Evolutionary conservation across 35 echinoderm and acorn worm species (phyloP).

Genomic region (Ptychodera flava): DNA sequence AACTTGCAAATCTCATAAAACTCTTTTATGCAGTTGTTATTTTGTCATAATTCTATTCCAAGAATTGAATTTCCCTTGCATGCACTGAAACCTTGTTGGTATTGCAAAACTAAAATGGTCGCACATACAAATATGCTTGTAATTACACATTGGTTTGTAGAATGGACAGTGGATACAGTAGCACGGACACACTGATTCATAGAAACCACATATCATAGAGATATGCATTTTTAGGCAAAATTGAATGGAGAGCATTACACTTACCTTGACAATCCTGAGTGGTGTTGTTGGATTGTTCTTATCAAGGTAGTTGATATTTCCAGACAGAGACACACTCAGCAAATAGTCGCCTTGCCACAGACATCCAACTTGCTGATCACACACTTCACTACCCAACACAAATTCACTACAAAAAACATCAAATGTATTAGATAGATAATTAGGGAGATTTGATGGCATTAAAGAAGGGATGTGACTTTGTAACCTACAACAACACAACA

Average conservation of each 20-base stretch:
- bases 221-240: too few species aligned
- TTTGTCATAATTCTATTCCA: background rate
- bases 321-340: conserved; percentile 54
- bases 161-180: too few species aligned
- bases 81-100: background rate
- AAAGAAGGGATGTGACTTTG: background rate
- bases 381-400: conserved; percentile 30
- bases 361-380: conserved; percentile 52
- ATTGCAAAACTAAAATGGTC: background rate
- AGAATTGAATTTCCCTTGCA: background rate
- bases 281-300: conserved; percentile 75
- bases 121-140: background rate
- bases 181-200: too few species aligned
- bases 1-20: background rate
- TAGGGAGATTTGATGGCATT: background rate
- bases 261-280: conserved; percentile 48
- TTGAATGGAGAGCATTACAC: too few species aligned
- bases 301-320: conserved; percentile 79
- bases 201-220: too few species aligned
- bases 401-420: background rate
- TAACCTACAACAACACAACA: background rate
- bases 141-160: background rate
- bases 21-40: background rate
- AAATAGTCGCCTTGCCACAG: conserved; percentile 69
- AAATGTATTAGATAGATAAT: too few species aligned